phyloP scores from a whole-genome alignment of 2,797 vertebrate species.

The Mormyrus hasselquistii region DNA sequence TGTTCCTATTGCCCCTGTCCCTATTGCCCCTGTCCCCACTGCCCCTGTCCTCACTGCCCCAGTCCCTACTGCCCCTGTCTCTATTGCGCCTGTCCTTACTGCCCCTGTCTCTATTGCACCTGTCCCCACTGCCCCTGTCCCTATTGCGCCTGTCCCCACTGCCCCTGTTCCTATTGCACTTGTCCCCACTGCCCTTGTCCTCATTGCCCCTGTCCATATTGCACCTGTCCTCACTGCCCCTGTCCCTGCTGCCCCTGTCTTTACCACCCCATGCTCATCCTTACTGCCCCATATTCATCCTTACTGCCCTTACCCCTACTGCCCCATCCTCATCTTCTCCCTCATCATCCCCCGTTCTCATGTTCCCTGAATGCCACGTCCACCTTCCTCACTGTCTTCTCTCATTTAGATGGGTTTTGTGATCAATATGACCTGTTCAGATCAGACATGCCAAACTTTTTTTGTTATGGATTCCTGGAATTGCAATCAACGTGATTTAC shows the following conservation, averaged over 20 bases:
- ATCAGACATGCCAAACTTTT: neutral
- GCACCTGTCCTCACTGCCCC: neutral
- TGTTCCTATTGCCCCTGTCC: neutral
- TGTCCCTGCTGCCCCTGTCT: neutral
- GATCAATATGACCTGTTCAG: neutral
- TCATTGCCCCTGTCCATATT: neutral
- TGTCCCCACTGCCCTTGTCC: neutral
- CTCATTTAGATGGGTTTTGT: neutral
- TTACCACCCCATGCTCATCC: neutral
- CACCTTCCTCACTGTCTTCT: neutral
- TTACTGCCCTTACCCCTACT: neutral
- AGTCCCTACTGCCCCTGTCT: neutral
- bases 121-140: too few relatives aligned
- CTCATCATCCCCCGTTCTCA: neutral
- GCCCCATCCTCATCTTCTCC: neutral
- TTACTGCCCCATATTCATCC: neutral
- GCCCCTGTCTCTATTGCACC: neutral
- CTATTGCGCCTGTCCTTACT: too few relatives aligned
- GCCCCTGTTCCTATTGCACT: too few relatives aligned
- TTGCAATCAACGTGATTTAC: neutral
- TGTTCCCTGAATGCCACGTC: neutral
- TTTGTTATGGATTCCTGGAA: neutral
- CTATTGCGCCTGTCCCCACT: too few relatives aligned
- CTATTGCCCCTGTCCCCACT: neutral
- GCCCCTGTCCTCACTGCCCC: neutral